phyloP scores from a whole-genome alignment of 2,888 invertebrate genomes.

The Darwinula stevensoni region DNA sequence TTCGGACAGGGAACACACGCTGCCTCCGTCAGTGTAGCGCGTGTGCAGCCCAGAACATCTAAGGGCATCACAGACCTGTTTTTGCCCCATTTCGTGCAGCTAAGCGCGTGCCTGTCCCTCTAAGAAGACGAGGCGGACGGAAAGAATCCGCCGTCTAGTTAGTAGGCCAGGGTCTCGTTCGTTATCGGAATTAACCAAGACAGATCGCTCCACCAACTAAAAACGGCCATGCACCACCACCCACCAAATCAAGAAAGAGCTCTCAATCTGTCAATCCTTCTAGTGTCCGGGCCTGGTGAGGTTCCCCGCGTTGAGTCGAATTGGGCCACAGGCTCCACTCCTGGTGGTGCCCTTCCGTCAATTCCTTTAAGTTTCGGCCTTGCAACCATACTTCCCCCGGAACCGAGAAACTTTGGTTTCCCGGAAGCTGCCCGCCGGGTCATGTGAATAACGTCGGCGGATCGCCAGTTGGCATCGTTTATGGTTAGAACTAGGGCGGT shows the following conservation, averaged over 20 bases:
- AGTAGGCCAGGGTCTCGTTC: constrained; percentile 18
- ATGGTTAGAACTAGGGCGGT: constrained; percentile 31
- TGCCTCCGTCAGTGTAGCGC: constrained; percentile 32
- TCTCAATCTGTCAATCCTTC: constrained; percentile 21
- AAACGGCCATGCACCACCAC: constrained; percentile 25
- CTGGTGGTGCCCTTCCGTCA: constrained; percentile 34
- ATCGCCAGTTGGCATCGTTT: constrained; percentile 33
- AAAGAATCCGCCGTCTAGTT: constrained; percentile 12
- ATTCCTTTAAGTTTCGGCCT: constrained; percentile 29
- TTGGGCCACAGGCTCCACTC: constrained; percentile 40
- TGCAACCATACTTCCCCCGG: constrained; percentile 31
- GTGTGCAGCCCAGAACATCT: constrained; percentile 30
- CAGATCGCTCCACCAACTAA: constrained; percentile 19
- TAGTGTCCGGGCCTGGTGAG: constrained; percentile 29
- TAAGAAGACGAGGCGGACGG: constrained; percentile 22
- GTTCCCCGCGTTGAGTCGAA: constrained; percentile 29
- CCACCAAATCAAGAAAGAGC: neutral
- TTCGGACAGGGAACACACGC: constrained; percentile 27
- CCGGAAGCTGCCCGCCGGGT: constrained; percentile 24
- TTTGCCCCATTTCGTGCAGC: neutral
- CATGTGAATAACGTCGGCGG: constrained; percentile 25
- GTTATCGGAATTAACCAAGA: constrained; percentile 21
- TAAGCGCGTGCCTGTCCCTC: constrained; percentile 27
- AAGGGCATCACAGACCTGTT: constrained; percentile 25
- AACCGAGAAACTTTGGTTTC: constrained; percentile 31